Conservation (phyloP, 2,888 invertebrate genomes). For the Hipparchia sbordonii region DNA sequence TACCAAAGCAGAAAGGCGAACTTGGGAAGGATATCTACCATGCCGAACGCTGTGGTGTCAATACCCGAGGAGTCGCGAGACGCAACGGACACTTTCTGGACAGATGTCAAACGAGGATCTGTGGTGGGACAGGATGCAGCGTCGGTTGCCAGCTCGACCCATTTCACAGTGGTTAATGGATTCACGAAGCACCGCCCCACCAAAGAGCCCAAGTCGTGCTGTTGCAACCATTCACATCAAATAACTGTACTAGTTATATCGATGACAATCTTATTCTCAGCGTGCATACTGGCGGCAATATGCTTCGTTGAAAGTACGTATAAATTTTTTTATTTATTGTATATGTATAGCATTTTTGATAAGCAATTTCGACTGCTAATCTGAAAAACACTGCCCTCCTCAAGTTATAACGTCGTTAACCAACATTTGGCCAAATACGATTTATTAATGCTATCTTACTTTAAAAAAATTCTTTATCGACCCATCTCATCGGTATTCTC, state of each 20-base stretch:
- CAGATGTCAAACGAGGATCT: slow-evolving; percentile 72
- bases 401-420: too few relatives aligned
- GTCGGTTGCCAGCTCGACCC: slow-evolving; percentile 92
- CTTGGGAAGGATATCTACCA: slow-evolving; percentile 60
- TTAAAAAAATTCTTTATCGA: too few relatives aligned
- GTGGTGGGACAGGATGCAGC: slow-evolving; percentile 84
- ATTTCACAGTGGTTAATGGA: slow-evolving; percentile 93
- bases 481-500: too few relatives aligned
- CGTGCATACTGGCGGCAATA: slow-evolving; percentile 91
- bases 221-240: slow-evolving; percentile 90
- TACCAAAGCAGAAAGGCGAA: slow-evolving; percentile 62
- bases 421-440: too few relatives aligned
- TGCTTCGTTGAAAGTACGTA: slow-evolving; percentile 93
- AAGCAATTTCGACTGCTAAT: too few relatives aligned
- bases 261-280: slow-evolving; percentile 91
- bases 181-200: slow-evolving; percentile 85
- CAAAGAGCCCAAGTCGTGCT: slow-evolving; percentile 85
- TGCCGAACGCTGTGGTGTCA: slow-evolving; percentile 65
- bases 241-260: slow-evolving; percentile 91
- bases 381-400: too few relatives aligned
- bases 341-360: too few relatives aligned
- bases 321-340: not conserved
- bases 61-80: slow-evolving; percentile 74
- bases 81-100: slow-evolving; percentile 69
- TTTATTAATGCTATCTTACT: too few relatives aligned